Evolutionary conservation across 2,797 vertebrate species (phyloP).

Genomic region (Limnodromus scolopaceus): DNA sequence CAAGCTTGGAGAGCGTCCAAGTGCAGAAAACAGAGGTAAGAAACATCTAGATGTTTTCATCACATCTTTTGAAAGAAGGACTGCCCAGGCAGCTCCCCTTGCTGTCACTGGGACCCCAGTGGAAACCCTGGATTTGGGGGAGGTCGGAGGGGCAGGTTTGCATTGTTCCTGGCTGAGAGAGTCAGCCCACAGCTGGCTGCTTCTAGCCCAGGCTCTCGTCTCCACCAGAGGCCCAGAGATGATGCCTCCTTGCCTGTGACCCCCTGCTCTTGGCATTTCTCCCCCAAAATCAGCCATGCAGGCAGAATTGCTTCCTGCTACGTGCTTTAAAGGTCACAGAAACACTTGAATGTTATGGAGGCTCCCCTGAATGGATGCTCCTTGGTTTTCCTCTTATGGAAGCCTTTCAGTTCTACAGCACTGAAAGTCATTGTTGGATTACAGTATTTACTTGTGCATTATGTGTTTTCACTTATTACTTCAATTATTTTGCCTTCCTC

Average conservation of each 20-base stretch:
- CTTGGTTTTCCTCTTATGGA: not conserved
- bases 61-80: too few species aligned
- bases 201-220: not conserved
- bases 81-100: not conserved
- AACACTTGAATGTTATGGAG: fast-evolving
- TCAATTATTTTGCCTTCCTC: not conserved
- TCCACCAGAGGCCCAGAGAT: not conserved
- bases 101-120: not conserved
- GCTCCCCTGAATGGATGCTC: not conserved
- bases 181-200: not conserved
- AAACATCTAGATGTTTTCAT: not conserved
- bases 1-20: not conserved
- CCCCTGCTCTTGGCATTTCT: not conserved
- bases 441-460: not conserved
- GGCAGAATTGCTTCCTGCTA: not conserved
- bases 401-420: not conserved
- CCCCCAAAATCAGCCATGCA: not conserved
- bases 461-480: not conserved
- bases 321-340: not conserved
- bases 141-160: not conserved
- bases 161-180: not conserved
- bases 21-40: not conserved
- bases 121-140: not conserved
- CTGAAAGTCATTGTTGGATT: not conserved
- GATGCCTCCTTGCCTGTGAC: not conserved